Evolutionary conservation across 2,113 vertebrate genomes (phyloP), one percentile per base, ranked within the genome.

Genomic region (Propithecus coquereli): DNA sequence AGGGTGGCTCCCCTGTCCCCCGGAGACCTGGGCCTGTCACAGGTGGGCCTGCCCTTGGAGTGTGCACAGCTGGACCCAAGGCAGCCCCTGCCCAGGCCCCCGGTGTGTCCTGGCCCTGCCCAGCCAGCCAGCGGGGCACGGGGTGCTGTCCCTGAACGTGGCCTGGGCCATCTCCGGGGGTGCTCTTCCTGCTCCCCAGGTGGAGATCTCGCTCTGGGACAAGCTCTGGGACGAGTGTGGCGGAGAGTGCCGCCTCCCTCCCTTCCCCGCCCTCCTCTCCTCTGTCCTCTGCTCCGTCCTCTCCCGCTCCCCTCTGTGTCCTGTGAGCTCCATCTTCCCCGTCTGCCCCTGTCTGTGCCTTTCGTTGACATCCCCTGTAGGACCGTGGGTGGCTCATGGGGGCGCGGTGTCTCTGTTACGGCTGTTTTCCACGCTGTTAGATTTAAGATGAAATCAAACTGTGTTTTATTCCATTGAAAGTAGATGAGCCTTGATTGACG

Each of bases 271-370:
- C 0, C 2, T 59, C 27, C 63, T 45, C 34, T 17, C 76, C 13
- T n/a, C 27, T 34, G 16, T 43, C 17, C 32, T 34, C 50, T 27
- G 9, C 20, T 30, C 22, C 10, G 17, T 37, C 57, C 43, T 27
- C n/a, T 25, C 8, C 23, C 37, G 6, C 30, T 32, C 47, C 43
- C 20, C 18, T 8, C 8, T 89, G 52, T 47, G 25, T 43, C 54
- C 14, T 18, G 37, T 4, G 61, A 43, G 8, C 16, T 43, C 27
- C 8, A 3, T 3, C 23, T 8, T 32, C 27, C 1, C 20, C 0
- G 4, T 34, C 27, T n/a, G 37, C 25, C 11, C 34, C 7, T 57
- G 5, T 10, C 37, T 25, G 9, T 4, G 22, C 14, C 77, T 34
- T 54, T 45, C 57, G 9, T 8, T 6, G 5, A 4, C 32, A 11